These are phyloP conservation scores for Falco naumanni DNA, from an alignment of 2,797 vertebrate species.

Conservation along the genomic window DNA sequence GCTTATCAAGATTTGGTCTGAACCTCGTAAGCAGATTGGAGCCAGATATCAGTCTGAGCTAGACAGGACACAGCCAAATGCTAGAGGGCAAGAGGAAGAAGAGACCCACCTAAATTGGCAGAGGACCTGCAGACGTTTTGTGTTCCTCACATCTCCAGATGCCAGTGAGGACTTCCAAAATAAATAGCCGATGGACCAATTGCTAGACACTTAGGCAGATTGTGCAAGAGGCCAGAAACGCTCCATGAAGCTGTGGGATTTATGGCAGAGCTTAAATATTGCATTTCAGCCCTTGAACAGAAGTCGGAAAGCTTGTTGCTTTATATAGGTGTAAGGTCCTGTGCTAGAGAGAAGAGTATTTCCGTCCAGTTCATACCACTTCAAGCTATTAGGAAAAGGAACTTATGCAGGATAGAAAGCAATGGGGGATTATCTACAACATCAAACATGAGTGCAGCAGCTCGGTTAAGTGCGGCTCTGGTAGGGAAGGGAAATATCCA, in stretches of 20 bases:
- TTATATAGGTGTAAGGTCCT: neutral
- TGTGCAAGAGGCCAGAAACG: slow-evolving; percentile 23
- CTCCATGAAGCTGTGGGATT: neutral
- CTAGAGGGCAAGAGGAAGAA: slow-evolving; percentile 58
- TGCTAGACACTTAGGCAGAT: slow-evolving; percentile 42
- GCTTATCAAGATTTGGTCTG: slow-evolving; percentile 65
- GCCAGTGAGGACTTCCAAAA: slow-evolving; percentile 52
- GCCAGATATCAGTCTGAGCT: slow-evolving; percentile 60
- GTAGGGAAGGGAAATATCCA: neutral
- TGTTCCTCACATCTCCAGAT: slow-evolving; percentile 27
- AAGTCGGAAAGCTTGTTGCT: neutral
- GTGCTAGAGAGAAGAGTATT: neutral
- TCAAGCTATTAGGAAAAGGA: neutral
- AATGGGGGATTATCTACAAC: neutral
- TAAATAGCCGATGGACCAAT: slow-evolving; percentile 48
- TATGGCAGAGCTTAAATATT: neutral
- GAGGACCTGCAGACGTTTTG: slow-evolving; percentile 14
- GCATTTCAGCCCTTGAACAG: neutral
- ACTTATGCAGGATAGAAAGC: neutral
- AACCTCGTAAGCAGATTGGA: slow-evolving; percentile 53
- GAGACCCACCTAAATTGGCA: slow-evolving; percentile 56
- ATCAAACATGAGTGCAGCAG: neutral
- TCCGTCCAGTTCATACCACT: neutral
- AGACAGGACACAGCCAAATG: slow-evolving; percentile 51
- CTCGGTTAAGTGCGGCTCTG: neutral